Evolutionary conservation across 2,113 vertebrate genomes (phyloP), one percentile per base, ranked within the genome.

Genomic region (Pycnonotus jocosus): DNA sequence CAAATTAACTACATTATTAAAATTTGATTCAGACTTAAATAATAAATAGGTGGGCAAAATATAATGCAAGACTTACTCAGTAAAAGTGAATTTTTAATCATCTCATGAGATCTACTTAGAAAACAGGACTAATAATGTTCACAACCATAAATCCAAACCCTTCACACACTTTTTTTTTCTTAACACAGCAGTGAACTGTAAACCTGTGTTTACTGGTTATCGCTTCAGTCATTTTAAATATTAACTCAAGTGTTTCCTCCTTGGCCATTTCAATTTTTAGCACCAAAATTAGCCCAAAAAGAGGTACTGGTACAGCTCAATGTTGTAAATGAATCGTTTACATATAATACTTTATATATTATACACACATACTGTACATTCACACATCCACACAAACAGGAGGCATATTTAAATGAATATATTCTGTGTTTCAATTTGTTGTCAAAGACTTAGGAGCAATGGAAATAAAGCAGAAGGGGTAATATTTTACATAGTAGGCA

Each of bases 71-170:
- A 91, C 92, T 98, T 98, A 97, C 96, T 97, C 97, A 96, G 96
- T 96, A 97, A 94, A 97, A 97, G 97, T 97, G 98, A 97, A 95
- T 92, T 98, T 98, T 98, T 98, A 98, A 98, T 98, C 88, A 95
- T 97, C 97, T 98, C 95, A 97, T 98, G 97, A 98, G 93, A 97
- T 97, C 97, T 98, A 98, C 97, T 97, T 97, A 97, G 97, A 98
- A 98, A 98, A 98, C 97, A 98, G 96, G 96, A 95, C 95, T 96
- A 97, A 97, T 97, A 96, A 98, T 96, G 97, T 98, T 98, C 97
- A 98, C 97, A 98, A 97, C 97, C 97, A 94, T 97, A 98, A 98
- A 97, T 97, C 96, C 97, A 98, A 98, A 98, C 96, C 97, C 97
- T 97, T 98, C 97, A 96, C 96, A 98, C 98, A 84, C 81, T 83